Conservation (phyloP, 1,140 invertebrate species). For the Dendrolimus kikuchii region DNA sequence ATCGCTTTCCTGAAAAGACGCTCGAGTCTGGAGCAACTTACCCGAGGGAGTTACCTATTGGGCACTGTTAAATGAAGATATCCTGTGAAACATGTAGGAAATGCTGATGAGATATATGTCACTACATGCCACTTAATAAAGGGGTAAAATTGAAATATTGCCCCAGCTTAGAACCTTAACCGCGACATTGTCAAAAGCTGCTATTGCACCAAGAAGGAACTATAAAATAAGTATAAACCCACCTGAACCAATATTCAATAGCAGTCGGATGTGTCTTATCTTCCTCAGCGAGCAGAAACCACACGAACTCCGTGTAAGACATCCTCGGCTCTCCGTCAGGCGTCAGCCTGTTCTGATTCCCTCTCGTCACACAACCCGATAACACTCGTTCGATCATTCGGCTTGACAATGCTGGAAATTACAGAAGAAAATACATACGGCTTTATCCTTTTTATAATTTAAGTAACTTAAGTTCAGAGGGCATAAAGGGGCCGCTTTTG, state of each 20-base stretch:
- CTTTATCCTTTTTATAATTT: background rate
- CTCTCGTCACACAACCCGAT: slow-evolving; percentile 94
- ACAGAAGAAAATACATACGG: background rate
- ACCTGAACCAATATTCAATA: slow-evolving; percentile 94
- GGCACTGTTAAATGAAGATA: too few species aligned
- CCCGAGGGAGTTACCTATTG: too few species aligned
- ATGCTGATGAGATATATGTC: too few species aligned
- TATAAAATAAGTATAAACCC: slow-evolving; percentile 9
- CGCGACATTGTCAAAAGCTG: too few species aligned
- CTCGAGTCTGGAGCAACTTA: too few species aligned
- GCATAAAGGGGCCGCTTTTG: background rate
- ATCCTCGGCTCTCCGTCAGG: slow-evolving; percentile 78
- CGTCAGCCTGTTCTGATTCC: slow-evolving; percentile 74
- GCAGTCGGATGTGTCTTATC: slow-evolving; percentile 97
- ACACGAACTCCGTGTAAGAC: slow-evolving; percentile 99
- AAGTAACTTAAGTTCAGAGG: background rate
- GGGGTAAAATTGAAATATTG: too few species aligned
- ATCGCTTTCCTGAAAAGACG: too few species aligned
- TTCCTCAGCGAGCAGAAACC: slow-evolving; percentile 98
- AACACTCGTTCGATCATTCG: slow-evolving; percentile 98
- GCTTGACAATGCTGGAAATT: slow-evolving; percentile 88
- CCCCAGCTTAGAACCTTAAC: too few species aligned
- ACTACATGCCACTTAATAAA: too few species aligned
- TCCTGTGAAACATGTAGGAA: too few species aligned
- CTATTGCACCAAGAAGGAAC: too few species aligned